Evolutionary conservation across 2,797 vertebrate genomes (phyloP).

Genomic region (Sebastiscus tertius): DNA sequence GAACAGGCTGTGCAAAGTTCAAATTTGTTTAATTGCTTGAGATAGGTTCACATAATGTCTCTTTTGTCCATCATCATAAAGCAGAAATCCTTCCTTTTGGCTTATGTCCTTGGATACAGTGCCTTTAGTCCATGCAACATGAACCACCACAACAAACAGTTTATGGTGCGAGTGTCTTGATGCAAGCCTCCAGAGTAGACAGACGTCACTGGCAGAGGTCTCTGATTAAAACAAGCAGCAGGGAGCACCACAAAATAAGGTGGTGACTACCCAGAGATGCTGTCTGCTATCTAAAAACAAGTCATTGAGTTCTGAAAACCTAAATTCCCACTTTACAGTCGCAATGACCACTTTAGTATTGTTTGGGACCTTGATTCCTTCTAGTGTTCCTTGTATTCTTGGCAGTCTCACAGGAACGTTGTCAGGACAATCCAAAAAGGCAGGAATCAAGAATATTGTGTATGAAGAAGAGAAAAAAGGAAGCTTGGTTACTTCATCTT

Average conservation of each 20-base stretch:
- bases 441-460: not conserved
- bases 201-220: not conserved
- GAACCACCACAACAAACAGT: not conserved
- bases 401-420: not conserved
- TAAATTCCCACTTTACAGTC: not conserved
- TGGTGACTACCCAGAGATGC: not conserved
- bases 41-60: not conserved
- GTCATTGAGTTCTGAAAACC: not conserved
- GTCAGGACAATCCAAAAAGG: slow-evolving; percentile 15
- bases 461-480: not conserved
- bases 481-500: slow-evolving; percentile 32
- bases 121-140: not conserved
- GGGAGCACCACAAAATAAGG: not conserved
- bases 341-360: not conserved
- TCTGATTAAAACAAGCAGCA: slow-evolving; percentile 15
- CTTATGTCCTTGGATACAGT: not conserved
- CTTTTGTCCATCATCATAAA: slow-evolving; percentile 1
- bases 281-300: slow-evolving; percentile 9
- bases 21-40: not conserved
- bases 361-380: not conserved
- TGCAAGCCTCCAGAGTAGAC: slow-evolving; percentile 29
- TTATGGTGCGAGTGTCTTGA: slow-evolving; percentile 13
- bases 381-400: not conserved
- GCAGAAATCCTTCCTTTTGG: slow-evolving; percentile 15
- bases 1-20: not conserved